Percentiles rank a stretch among this genome's conserved stretches.
These are phyloP conservation scores for Cremastinae sp. DNA, from an alignment of 2,888 invertebrate genomes.

Conservation along the genomic window DNA sequence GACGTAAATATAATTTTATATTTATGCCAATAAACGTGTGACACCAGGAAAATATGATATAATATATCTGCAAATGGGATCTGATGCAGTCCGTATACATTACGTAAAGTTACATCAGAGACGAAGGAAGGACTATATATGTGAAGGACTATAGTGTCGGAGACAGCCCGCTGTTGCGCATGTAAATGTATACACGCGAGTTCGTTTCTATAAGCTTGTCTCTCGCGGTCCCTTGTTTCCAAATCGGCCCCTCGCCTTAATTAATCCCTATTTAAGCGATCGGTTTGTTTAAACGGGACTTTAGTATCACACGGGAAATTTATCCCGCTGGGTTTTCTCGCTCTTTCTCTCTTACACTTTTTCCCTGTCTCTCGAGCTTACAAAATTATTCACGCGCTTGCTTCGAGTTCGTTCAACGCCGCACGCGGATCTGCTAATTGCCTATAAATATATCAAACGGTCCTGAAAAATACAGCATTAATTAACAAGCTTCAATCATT, in stretches of 20 bases:
- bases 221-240: slow-evolving; percentile 60
- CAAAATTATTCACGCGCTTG: slow-evolving; percentile 54
- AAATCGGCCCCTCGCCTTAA: slow-evolving; percentile 72
- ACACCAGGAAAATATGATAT: not conserved
- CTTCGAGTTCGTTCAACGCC: not conserved
- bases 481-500: slow-evolving; percentile 31
- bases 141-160: slow-evolving; percentile 31
- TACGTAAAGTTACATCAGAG: too few relatives aligned
- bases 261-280: slow-evolving; percentile 76
- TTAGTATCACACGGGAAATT: slow-evolving; percentile 63
- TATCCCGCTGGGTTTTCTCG: slow-evolving; percentile 48
- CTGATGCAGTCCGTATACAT: too few relatives aligned
- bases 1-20: too few relatives aligned
- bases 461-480: slow-evolving; percentile 39
- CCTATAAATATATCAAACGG: slow-evolving; percentile 16
- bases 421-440: too few relatives aligned
- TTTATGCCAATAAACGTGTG: too few relatives aligned
- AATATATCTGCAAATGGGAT: not conserved
- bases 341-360: slow-evolving; percentile 25
- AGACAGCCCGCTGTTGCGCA: slow-evolving; percentile 16
- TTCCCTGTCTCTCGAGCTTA: slow-evolving; percentile 21
- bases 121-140: too few relatives aligned
- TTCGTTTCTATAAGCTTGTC: slow-evolving; percentile 9
- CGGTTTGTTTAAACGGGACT: slow-evolving; percentile 71
- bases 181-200: slow-evolving; percentile 47